Evolutionary conservation across 2,797 vertebrate genomes (phyloP), one percentile per base, ranked within the genome.

Genomic region (Chromis chromis): DNA sequence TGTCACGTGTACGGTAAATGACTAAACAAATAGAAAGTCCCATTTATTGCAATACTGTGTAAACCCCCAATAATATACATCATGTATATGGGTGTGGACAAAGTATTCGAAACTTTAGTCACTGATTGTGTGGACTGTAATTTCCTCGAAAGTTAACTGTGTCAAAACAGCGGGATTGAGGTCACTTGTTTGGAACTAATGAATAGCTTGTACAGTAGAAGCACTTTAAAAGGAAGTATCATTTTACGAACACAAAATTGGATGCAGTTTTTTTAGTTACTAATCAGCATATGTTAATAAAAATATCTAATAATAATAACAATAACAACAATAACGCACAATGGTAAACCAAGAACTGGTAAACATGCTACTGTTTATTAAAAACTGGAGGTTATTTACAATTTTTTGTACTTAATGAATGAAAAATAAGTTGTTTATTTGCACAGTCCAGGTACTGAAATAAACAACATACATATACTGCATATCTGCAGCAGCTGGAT

Each of bases 1-100:
- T 49, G 40, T 64, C 8, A 27, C 63, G 12, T 21, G 5, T 71
- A 39, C 25, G 40, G 4, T n/a, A 3, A 33, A 6, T 49, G 14
- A 40, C 5, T 8, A 16, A 2, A 85, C 1, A 19, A 65, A 28
- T 3, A 62, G 21, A 78, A 74, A 57, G 62, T 14, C 64, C 65
- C 31, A 3, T 67, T n/a, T 2, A 0, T 21, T 31, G 12, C 50
- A 14, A 48, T 58, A 8, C 25, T 16, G 4, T 22, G 25, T 8
- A 13, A 66, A 61, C 6, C 25, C 31, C 55, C 11, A 36, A 36
- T 8, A 27, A 16, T 49, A 10, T 22, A 19, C n/a, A 21, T 48
- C 6, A 28, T 36, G 9, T 44, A 19, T 2, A n/a, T 12, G 3
- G 10, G 8, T 6, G 21, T 59, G 54, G 60, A 65, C 22, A 74